Conservation (phyloP, 2,797 vertebrate species). For the Phalanger gymnotis region DNA sequence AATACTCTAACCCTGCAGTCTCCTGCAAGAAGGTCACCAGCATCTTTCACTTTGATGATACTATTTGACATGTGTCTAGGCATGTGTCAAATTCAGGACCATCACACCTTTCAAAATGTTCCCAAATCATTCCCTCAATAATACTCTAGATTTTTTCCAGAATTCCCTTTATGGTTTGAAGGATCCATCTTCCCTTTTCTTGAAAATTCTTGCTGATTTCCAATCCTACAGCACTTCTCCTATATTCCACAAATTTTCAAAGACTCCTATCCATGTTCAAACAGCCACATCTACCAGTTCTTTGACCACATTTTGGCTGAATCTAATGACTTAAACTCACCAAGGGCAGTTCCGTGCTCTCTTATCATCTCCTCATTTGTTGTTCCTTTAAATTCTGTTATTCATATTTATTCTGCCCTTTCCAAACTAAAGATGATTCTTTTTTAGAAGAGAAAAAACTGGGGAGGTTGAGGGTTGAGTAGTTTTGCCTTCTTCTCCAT, state of each 20-base stretch:
- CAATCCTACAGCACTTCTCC: neutral
- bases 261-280: neutral
- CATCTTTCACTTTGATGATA: neutral
- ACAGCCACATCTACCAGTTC: neutral
- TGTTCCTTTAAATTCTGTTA: neutral
- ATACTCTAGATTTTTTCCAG: neutral
- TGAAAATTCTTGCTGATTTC: neutral
- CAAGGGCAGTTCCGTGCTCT: neutral
- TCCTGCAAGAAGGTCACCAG: neutral
- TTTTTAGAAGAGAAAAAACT: neutral
- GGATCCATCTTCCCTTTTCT: neutral
- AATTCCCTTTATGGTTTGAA: neutral
- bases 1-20: neutral
- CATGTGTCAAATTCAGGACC: neutral
- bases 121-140: neutral
- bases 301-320: neutral
- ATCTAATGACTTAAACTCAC: neutral
- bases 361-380: neutral
- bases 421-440: neutral
- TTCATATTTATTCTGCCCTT: neutral
- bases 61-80: neutral
- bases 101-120: neutral
- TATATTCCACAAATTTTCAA: neutral
- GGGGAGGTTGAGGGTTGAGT: neutral
- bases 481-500: too few relatives aligned